These are phyloP conservation scores for Galaxias olidus DNA, from an alignment of 2,797 vertebrate genomes.

Conservation along the genomic window DNA sequence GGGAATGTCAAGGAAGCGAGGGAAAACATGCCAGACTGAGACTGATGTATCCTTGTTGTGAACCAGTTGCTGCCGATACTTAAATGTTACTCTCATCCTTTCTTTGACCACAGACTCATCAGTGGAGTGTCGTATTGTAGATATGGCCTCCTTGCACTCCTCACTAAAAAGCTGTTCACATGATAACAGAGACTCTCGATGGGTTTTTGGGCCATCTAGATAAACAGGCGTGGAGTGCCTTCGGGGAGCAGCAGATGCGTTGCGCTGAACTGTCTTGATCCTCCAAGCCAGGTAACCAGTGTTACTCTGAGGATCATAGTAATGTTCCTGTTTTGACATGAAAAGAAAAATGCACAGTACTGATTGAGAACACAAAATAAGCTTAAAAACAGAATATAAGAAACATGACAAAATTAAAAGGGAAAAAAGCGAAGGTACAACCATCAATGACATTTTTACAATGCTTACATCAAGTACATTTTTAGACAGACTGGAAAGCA, in stretches of 20 bases:
- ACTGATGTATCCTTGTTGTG: slow-evolving; percentile 20
- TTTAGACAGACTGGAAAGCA: too few species aligned
- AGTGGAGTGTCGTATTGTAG: slow-evolving; percentile 27
- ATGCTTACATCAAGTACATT: too few species aligned
- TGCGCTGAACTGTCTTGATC: slow-evolving; percentile 32
- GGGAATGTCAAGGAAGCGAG: slow-evolving; percentile 25
- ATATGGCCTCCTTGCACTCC: slow-evolving; percentile 26
- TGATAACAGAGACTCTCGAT: slow-evolving; percentile 4
- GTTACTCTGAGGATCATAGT: slow-evolving; percentile 29
- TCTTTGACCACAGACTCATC: slow-evolving; percentile 22
- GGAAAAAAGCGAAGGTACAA: too few species aligned
- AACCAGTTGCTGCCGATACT: slow-evolving; percentile 30
- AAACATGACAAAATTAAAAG: too few species aligned
- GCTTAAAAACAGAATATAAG: too few species aligned
- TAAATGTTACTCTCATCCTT: slow-evolving; percentile 34
- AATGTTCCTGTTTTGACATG: slow-evolving; percentile 30
- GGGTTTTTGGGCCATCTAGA: slow-evolving; percentile 25
- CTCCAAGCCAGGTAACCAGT: slow-evolving; percentile 39
- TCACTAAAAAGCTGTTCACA: slow-evolving; percentile 29
- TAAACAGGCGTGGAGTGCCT: slow-evolving; percentile 20
- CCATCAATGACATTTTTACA: too few species aligned
- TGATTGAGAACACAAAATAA: slow-evolving; percentile 3
- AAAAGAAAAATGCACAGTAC: slow-evolving; percentile 4
- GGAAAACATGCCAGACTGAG: slow-evolving; percentile 34
- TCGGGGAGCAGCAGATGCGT: slow-evolving; percentile 18